Evolutionary conservation across 2,113 vertebrate species (phyloP), one percentile per base, ranked within the genome.

Genomic region (Ascaphus truei): DNA sequence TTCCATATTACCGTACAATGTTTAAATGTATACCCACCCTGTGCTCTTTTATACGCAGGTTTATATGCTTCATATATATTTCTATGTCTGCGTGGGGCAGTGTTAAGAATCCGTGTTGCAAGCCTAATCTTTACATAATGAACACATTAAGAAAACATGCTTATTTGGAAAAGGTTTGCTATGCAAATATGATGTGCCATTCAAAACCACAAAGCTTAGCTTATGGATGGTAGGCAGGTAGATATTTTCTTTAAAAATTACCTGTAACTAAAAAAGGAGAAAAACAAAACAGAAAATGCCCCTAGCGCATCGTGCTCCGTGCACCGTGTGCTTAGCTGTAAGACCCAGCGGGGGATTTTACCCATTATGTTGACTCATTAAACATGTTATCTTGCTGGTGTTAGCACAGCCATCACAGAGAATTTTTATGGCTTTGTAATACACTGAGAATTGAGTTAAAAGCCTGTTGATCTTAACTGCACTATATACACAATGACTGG

Each of bases 361-460:
- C 67, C 37, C 30, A 60, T 55, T 34, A 43, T 56, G 30, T 50
- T 56, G 47, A 20, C 3, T 45, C 26, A 22, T 68, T 43, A 31
- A 63, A 30, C 37, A 7, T 13, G 34, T 75, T 67, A 68, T 36
- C 58, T 36, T 20, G 43, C 25, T 47, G 5, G 31, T 64, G 75
- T 73, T 7, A 6, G 25, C 33, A 41, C 39, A 30, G 64, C 59
- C n/a, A 13, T 77, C 71, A 25, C 3, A 1, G 73, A 69, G 51
- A 61, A 62, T 57, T 76, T 80, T 25, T 8, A 0, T 63, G 29
- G 34, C 47, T 65, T 76, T 71, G 18, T 16, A 75, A 69, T 34
- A 36, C 2, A 15, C 36, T 71, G 62, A 71, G 76, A 73, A 60
- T 68, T 60, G 31, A 34, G 34, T 15, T 10, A 27, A 39, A 47